A percentile compares a stretch with the other conserved stretches of the same genome.
phyloP scores from a whole-genome alignment of 2,797 vertebrate genomes.

The Sebastes steindachneri region DNA sequence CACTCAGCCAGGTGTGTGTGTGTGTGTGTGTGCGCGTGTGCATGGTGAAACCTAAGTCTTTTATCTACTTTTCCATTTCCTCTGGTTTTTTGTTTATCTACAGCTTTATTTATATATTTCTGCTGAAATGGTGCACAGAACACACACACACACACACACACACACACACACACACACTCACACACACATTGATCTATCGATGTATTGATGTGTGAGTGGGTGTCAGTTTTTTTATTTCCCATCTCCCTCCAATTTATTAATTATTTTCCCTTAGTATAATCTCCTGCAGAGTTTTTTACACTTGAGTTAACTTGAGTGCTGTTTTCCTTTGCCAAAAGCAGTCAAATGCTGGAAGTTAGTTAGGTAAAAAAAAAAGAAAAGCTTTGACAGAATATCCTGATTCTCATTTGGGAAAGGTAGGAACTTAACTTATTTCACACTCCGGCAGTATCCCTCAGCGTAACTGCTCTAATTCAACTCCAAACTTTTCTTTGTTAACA shows the following conservation, averaged over 20 bases:
- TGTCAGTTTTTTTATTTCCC: conserved; percentile 67
- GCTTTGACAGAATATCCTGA: conserved; percentile 71
- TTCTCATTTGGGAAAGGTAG: conserved; percentile 74
- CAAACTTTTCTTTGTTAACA: conserved; percentile 66
- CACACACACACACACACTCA: conserved; percentile 10
- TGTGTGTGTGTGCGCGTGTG: conserved; percentile 41
- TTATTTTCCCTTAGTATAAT: conserved; percentile 76
- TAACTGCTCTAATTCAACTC: conserved; percentile 57
- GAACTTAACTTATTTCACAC: conserved; percentile 60
- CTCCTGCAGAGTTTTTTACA: conserved; percentile 74
- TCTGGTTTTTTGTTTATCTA: conserved; percentile 81
- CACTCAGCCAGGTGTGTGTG: conserved; percentile 75
- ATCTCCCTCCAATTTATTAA: conserved; percentile 69
- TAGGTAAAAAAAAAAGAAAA: conserved; percentile 46
- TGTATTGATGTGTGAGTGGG: conserved; percentile 81
- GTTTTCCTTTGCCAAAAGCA: conserved; percentile 75
- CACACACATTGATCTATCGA: conserved; percentile 76
- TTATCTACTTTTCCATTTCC: conserved; percentile 78
- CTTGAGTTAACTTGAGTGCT: conserved; percentile 73
- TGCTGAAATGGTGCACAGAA: conserved; percentile 55
- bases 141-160: conserved; percentile 21
- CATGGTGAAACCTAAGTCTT: conserved; percentile 75
- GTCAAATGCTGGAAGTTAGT: conserved; percentile 75
- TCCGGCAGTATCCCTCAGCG: conserved; percentile 55
- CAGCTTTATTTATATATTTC: conserved; percentile 84